Evolutionary conservation across 2,113 vertebrate species (phyloP).

Genomic region (Fulica atra): DNA sequence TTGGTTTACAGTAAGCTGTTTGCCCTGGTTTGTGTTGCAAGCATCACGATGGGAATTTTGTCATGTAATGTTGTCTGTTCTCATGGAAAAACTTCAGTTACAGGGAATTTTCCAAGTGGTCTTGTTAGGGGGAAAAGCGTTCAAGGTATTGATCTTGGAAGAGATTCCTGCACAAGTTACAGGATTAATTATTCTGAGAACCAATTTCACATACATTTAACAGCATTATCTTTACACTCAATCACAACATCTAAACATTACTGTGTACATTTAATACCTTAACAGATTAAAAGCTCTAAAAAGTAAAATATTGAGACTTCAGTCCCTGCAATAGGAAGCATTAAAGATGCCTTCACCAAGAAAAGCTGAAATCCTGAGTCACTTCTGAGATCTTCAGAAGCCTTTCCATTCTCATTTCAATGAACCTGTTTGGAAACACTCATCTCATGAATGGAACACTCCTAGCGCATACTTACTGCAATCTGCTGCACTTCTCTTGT

Average conservation of each 20-base stretch:
- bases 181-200: not conserved
- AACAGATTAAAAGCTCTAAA: not conserved
- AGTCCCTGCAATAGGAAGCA: not conserved
- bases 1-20: not conserved
- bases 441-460: not conserved
- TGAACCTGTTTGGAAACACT: not conserved
- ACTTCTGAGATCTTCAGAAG: not conserved
- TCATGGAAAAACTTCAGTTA: not conserved
- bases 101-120: not conserved
- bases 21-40: not conserved
- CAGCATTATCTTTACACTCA: not conserved
- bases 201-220: not conserved
- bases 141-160: not conserved
- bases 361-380: not conserved
- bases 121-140: no score
- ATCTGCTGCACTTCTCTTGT: not conserved
- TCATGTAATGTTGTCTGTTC: fast-evolving
- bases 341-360: not conserved
- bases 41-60: not conserved
- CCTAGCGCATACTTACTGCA: not conserved
- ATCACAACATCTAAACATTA: not conserved
- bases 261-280: not conserved
- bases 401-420: constrained; percentile 50
- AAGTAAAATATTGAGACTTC: not conserved
- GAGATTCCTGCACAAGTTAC: not conserved